Evolutionary conservation across 2,888 invertebrate species (phyloP).

Genomic region (Patella ulyssiponensis): DNA sequence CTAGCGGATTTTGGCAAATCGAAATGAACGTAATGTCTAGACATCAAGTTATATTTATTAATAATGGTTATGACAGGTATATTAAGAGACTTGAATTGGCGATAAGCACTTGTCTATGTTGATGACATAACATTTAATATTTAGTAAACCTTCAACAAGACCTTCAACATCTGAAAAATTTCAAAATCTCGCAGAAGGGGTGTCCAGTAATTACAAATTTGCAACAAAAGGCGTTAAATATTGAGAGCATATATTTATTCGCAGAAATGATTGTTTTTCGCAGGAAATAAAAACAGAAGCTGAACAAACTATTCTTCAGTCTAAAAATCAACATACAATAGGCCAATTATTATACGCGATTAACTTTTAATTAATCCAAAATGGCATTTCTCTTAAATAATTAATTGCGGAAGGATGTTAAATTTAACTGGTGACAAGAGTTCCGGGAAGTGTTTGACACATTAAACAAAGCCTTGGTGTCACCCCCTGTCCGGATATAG

Average conservation of each 20-base stretch:
- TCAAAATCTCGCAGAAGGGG: too few relatives aligned
- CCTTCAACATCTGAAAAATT: too few relatives aligned
- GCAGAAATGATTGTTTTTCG: conserved; percentile 16
- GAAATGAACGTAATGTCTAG: too few relatives aligned
- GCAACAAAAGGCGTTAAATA: conserved; percentile 13
- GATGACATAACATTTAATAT: too few relatives aligned
- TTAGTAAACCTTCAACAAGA: too few relatives aligned
- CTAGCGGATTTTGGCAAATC: too few relatives aligned
- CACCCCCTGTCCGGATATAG: not conserved
- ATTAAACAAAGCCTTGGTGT: not conserved
- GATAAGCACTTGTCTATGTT: too few relatives aligned
- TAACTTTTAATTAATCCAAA: not conserved
- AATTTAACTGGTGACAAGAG: not conserved
- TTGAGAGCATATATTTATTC: conserved; percentile 17
- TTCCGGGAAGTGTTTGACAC: not conserved
- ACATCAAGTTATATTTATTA: too few relatives aligned
- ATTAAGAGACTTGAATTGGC: too few relatives aligned
- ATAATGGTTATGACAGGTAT: too few relatives aligned
- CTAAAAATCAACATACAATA: conserved; percentile 16
- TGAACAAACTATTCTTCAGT: not conserved
- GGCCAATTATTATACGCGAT: not conserved
- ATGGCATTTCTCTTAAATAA: not conserved
- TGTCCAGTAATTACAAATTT: conserved; percentile 16
- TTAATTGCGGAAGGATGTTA: not conserved
- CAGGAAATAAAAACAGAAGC: conserved; percentile 16